Base-by-base conservation (phyloP, 1,140 invertebrate genomes). In the Macrosteles quadrilineatus region DNA sequence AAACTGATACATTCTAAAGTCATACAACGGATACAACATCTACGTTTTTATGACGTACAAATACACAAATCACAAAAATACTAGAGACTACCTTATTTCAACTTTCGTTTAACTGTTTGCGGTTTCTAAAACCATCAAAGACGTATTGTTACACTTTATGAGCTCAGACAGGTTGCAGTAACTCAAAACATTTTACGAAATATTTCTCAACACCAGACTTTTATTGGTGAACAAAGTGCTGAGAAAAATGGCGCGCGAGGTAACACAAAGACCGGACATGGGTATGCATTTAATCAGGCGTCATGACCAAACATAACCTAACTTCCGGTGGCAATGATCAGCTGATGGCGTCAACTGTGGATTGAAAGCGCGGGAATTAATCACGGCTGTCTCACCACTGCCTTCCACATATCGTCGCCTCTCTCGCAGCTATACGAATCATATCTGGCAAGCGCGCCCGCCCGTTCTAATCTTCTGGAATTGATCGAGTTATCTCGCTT, bases 301-400 rank as follows among this genome's bases (percentile, higher is more conserved):
- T 50, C 47, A 50, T 50, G 47, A 50, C 14, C 47, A n/a, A 50
- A 50, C 47, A 50, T 50, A 50, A 50, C 47, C 21, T 50, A 4
- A 21, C 47, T 50, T 50, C 47, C 47, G 47, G 14, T n/a, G 14
- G 47, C 14, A 50, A 50, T 50, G 47, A 50, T 50, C 47, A 21
- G 14, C 14, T 21, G 47, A 50, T 50, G 47, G 3, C n/a, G 21
- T n/a, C 47, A 50, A n/a, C 21, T 4, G 4, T n/a, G n/a, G 21
- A 21, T 50, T 19, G 47, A 50, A 9, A 50, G 47, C 47, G n/a
- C 3, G 21, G 47, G 47, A 50, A 50, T 50, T 50, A 50, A 50
- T 50, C 47, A 50, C 47, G 47, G 47, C n/a, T 50, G 47, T 50
- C 47, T 50, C 47, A n/a, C 47, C 47, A 50, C 47, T 50, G 47